Evolutionary conservation across 2,113 vertebrate species (phyloP).

Genomic region (Phrynocephalus versicolor): DNA sequence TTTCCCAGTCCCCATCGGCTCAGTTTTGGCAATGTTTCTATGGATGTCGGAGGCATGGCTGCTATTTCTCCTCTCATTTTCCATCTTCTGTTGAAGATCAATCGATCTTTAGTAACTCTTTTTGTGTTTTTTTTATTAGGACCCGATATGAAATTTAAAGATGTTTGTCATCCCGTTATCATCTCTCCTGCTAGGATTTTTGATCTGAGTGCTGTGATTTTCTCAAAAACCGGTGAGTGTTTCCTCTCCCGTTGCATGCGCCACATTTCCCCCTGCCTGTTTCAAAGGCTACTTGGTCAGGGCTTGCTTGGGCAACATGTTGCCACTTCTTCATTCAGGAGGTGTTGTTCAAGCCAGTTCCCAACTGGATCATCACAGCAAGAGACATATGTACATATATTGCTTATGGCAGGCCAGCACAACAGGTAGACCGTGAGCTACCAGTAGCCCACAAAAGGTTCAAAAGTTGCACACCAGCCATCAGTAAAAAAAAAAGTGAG

Average conservation of each 20-base stretch:
- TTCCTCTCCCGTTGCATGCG: background rate
- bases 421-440: no score
- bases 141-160: conserved; percentile 61
- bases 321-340: no score
- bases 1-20: background rate
- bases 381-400: no score
- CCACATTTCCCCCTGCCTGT: background rate
- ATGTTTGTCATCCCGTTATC: conserved; percentile 60
- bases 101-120: background rate
- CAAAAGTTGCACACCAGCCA: no score
- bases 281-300: background rate
- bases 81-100: background rate
- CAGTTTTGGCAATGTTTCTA: background rate
- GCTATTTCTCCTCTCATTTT: background rate
- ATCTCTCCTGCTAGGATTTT: conserved; percentile 63
- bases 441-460: no score
- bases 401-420: no score
- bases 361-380: no score
- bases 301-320: no score
- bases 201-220: conserved; percentile 58
- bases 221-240: conserved; percentile 44
- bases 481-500: no score
- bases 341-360: no score
- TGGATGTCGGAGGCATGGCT: background rate
- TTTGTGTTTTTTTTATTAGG: conserved; percentile 47